A percentile compares a stretch with the other conserved stretches of the same genome.
phyloP scores from a whole-genome alignment of 1,140 invertebrate species.

The Meloidogyne exigua region DNA sequence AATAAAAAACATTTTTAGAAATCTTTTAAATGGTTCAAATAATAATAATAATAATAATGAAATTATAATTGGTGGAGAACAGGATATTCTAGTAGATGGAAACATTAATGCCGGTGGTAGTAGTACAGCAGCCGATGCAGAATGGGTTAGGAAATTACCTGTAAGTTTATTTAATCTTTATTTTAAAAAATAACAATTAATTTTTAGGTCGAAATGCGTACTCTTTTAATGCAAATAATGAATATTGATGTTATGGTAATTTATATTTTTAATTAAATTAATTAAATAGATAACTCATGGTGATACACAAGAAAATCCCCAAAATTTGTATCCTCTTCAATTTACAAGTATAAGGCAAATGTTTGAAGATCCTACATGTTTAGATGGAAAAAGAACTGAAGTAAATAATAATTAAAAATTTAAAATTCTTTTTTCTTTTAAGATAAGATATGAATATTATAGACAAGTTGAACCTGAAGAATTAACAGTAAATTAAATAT shows the following conservation, averaged over 20 bases:
- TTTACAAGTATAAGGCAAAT: conserved; percentile 48
- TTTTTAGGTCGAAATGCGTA: conserved; percentile 55
- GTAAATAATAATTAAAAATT: conserved; percentile 30
- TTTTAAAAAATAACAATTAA: not conserved
- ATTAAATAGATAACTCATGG: conserved; percentile 43
- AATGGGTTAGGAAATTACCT: conserved; percentile 60
- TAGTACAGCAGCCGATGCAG: conserved; percentile 36
- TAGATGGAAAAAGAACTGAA: conserved; percentile 62
- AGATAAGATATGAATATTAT: conserved; percentile 62
- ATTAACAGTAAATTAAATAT: conserved; percentile 18
- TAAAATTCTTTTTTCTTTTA: too few species aligned
- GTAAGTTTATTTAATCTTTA: conserved; percentile 20
- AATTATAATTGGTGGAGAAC: conserved; percentile 10
- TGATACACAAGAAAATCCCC: conserved; percentile 39
- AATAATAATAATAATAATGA: conserved; percentile 4
- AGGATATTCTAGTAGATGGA: not conserved
- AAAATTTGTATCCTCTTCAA: conserved; percentile 54
- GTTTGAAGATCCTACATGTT: conserved; percentile 54
- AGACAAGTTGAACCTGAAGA: conserved; percentile 52
- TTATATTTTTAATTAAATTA: conserved; percentile 8
- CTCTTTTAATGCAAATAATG: conserved; percentile 61
- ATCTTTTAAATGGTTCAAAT: conserved; percentile 2
- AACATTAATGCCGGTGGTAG: not conserved
- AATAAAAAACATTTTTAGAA: conserved; percentile 13
- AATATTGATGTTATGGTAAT: conserved; percentile 58